Evolutionary conservation across 53 echinoderm and acorn worm genomes (phyloP).

Genomic region (Holothuria scabra): DNA sequence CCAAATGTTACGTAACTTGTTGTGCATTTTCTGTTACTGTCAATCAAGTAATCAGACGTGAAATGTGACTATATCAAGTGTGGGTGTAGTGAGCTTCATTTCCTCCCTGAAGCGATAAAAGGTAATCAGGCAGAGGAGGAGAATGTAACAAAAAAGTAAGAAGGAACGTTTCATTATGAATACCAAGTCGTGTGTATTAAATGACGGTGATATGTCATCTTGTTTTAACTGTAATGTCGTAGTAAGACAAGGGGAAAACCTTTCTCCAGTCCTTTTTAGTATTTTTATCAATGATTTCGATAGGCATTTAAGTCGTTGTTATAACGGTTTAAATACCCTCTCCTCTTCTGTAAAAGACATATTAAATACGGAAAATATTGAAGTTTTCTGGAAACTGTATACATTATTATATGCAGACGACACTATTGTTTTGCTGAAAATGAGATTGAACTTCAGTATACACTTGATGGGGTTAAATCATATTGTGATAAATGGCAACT

Average conservation of each 20-base stretch:
- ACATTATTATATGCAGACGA: slow-evolving; percentile 45
- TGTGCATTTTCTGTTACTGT: too few species aligned
- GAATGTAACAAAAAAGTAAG: too few species aligned
- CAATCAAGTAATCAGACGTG: too few species aligned
- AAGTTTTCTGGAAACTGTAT: slow-evolving; percentile 23
- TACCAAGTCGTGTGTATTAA: neutral
- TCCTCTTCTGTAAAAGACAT: neutral
- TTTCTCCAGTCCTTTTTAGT: neutral
- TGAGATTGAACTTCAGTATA: slow-evolving; percentile 12
- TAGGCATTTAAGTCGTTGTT: neutral
- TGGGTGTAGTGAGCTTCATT: too few species aligned
- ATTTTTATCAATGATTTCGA: slow-evolving; percentile 35
- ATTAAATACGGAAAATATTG: slow-evolving; percentile 1
- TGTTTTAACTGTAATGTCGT: slow-evolving; percentile 10
- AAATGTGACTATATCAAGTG: too few species aligned
- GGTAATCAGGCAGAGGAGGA: too few species aligned
- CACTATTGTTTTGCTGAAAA: slow-evolving; percentile 25
- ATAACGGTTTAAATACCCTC: neutral
- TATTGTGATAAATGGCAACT: slow-evolving; percentile 29
- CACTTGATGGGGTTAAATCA: neutral
- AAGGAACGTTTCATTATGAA: too few species aligned
- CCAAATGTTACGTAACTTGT: too few species aligned
- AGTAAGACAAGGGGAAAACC: slow-evolving; percentile 15
- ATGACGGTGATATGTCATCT: neutral
- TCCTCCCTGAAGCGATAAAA: too few species aligned